Evolutionary conservation across 2,888 invertebrate genomes (phyloP), one percentile per base, ranked within the genome.

Genomic region (Polyommatus icarus): DNA sequence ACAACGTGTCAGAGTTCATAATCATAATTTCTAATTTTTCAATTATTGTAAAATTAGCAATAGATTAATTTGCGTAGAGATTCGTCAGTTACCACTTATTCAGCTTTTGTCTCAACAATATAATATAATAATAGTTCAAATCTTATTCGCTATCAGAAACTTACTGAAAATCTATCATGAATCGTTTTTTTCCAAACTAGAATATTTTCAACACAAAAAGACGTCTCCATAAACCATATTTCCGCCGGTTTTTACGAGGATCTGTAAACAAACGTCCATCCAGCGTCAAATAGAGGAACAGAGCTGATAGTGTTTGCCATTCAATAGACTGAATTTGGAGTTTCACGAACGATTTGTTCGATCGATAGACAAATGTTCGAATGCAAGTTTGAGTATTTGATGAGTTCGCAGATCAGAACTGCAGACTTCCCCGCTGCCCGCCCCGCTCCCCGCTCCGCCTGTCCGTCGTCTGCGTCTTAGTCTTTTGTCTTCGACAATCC

Each of bases 311-410:
- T 67, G 29, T 67, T 67, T 67, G 67, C 29, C 29, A 29, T 67
- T 32, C 67, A 67, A 67, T 67, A 67, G 67, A 67, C 67, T 67
- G 29, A 18, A 67, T 67, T 67, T 32, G 67, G 67, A 67, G 77
- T 73, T 77, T 59, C 46, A 73, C 77, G 57, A 73, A 20, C 57
- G 77, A 77, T 77, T 77, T 73, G 73, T 59, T 73, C 72, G 24
- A 77, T 77, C 77, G 73, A 77, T 73, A 59, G 73, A 77, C 59
- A 77, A 77, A 73, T 57, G 77, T 77, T 72, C n/a, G 57, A 77
- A 77, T 72, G 77, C 77, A 73, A 77, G 72, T 77, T 77, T 72
- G 57, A 61, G 76, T 77, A 36, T 59, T 40, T 40, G 77, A 73
- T 73, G 72, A 77, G 77, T 59, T 77, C 36, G 77, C 77, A 71